These are phyloP conservation scores for Drosophila setifemur DNA, from an alignment of 1,140 invertebrate species.

Conservation along the genomic window DNA sequence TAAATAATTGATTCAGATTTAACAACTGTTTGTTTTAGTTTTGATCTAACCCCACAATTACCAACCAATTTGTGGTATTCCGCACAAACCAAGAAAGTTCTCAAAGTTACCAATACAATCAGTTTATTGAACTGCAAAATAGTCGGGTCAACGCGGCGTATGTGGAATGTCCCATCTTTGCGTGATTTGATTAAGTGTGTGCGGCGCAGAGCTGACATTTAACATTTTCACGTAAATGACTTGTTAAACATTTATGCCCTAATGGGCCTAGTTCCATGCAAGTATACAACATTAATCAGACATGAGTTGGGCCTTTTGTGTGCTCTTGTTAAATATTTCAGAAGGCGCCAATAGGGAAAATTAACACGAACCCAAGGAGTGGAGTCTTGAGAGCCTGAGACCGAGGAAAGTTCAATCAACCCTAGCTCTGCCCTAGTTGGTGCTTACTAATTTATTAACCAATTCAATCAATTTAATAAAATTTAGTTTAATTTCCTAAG, in stretches of 20 bases:
- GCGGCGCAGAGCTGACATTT: slow-evolving; percentile 43
- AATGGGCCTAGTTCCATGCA: slow-evolving; percentile 22
- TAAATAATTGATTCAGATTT: slow-evolving; percentile 39
- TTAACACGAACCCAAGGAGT: slow-evolving; percentile 14
- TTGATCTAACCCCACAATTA: slow-evolving; percentile 1
- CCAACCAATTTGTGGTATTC: neutral
- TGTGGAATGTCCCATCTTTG: slow-evolving; percentile 19
- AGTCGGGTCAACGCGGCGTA: slow-evolving; percentile 25
- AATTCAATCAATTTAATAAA: slow-evolving; percentile 1
- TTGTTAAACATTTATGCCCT: slow-evolving; percentile 63
- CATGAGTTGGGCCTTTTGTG: slow-evolving; percentile 32
- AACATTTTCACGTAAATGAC: slow-evolving; percentile 56
- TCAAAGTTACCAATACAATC: slow-evolving; percentile 27
- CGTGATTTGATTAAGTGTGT: slow-evolving; percentile 21
- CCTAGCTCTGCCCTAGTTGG: slow-evolving; percentile 9
- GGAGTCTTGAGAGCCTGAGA: neutral
- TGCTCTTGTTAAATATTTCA: slow-evolving; percentile 68
- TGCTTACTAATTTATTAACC: slow-evolving; percentile 50
- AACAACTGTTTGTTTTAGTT: neutral
- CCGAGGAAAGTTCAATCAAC: slow-evolving; percentile 64
- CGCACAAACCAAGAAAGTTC: neutral
- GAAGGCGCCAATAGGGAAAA: slow-evolving; percentile 29
- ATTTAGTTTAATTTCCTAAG: too few species aligned
- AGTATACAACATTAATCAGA: slow-evolving; percentile 52
- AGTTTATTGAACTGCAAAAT: slow-evolving; percentile 38